Evolutionary conservation across 2,113 vertebrate genomes (phyloP).

Genomic region (Megaceryle maxima): DNA sequence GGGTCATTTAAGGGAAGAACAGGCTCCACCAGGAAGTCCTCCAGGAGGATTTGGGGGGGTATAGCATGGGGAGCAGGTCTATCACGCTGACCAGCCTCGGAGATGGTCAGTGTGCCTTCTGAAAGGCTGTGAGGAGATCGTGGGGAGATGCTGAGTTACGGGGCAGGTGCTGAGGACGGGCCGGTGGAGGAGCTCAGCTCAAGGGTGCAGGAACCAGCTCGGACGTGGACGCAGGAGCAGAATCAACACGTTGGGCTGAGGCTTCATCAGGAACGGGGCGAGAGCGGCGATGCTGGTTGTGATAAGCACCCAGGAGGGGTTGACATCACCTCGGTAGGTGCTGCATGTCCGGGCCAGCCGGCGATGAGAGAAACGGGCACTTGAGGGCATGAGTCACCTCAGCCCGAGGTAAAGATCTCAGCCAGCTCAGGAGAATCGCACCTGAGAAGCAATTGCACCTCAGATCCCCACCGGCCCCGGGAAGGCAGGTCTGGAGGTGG

Average conservation of each 20-base stretch:
- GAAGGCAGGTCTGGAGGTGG: not conserved
- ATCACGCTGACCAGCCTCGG: not conserved
- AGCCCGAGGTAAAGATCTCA: not conserved
- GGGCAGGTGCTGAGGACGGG: not conserved
- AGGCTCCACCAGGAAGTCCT: not conserved
- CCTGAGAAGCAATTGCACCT: not conserved
- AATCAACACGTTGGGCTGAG: accelerated
- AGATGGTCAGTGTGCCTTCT: not conserved
- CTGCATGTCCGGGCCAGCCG: not conserved
- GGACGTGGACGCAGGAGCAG: accelerated
- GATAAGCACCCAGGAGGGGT: not conserved
- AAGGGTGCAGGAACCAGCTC: not conserved
- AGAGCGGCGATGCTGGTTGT: not conserved
- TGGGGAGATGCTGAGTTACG: accelerated
- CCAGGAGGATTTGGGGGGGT: not conserved
- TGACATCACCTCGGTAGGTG: not conserved
- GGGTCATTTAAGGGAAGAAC: not conserved
- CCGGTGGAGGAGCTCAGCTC: not conserved
- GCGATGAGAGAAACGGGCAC: not conserved
- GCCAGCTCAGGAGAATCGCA: not conserved
- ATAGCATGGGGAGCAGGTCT: not conserved
- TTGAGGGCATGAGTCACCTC: not conserved
- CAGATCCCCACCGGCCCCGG: not conserved
- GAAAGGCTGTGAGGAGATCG: not conserved
- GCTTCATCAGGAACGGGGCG: accelerated